These are phyloP conservation scores for Lithosia quadra DNA, from an alignment of 2,888 invertebrate species.

Conservation along the genomic window DNA sequence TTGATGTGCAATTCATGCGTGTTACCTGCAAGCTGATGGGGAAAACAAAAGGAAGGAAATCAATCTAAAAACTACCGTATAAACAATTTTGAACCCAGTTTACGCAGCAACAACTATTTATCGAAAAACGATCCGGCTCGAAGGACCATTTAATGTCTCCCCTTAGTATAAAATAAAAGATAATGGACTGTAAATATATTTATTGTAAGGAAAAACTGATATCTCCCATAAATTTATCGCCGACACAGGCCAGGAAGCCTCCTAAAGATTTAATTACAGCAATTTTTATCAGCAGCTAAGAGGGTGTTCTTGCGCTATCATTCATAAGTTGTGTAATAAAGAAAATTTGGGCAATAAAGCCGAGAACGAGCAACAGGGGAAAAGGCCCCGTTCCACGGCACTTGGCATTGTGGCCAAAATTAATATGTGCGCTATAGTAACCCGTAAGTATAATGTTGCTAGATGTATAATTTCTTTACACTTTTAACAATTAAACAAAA, in stretches of 20 bases:
- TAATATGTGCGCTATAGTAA: slow-evolving; percentile 53
- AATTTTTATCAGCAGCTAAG: slow-evolving; percentile 52
- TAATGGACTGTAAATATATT: slow-evolving; percentile 2
- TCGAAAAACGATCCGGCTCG: neutral
- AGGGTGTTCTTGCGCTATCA: slow-evolving; percentile 44
- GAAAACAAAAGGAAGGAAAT: too few relatives aligned
- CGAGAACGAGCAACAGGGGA: slow-evolving; percentile 58
- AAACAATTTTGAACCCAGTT: neutral
- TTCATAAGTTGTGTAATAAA: slow-evolving; percentile 70
- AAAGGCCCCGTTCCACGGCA: slow-evolving; percentile 60
- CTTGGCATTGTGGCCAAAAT: slow-evolving; percentile 64
- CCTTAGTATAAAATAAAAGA: slow-evolving; percentile 4
- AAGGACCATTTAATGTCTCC: neutral
- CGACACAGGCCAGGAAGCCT: slow-evolving; percentile 46
- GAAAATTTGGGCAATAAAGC: slow-evolving; percentile 70
- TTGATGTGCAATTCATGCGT: too few relatives aligned
- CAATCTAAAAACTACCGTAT: too few relatives aligned
- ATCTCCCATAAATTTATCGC: slow-evolving; percentile 45
- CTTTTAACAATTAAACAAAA: neutral
- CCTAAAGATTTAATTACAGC: slow-evolving; percentile 60
- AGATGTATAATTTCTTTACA: neutral
- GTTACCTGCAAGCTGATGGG: too few relatives aligned
- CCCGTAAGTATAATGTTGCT: neutral
- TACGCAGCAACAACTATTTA: neutral
- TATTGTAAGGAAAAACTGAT: slow-evolving; percentile 12